Conservation (phyloP, 2,113 vertebrate genomes). For the Symphodus melops region DNA sequence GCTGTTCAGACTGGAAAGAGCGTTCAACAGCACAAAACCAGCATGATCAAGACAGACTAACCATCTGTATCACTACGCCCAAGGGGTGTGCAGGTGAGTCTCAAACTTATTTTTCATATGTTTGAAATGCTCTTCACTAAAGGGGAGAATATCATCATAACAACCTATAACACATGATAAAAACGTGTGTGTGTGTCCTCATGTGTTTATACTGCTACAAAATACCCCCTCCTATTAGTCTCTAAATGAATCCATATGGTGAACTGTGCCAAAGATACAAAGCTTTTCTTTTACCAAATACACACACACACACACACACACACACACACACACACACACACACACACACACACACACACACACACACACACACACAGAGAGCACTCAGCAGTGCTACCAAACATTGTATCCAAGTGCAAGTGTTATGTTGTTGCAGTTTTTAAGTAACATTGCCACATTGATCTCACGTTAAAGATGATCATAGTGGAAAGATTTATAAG, state of each 20-base stretch:
- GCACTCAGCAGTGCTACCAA: background rate
- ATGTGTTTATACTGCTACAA: constrained; percentile 41
- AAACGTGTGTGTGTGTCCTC: background rate
- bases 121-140: too few relatives aligned
- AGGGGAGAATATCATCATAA: too few relatives aligned
- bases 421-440: background rate
- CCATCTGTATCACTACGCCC: too few relatives aligned
- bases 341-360: too few relatives aligned
- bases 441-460: background rate
- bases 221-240: constrained; percentile 46
- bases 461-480: too few relatives aligned
- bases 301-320: constrained; percentile 7
- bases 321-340: constrained; percentile 3
- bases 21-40: too few relatives aligned
- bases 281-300: constrained; percentile 11
- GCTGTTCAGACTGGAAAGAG: too few relatives aligned
- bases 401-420: background rate
- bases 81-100: too few relatives aligned
- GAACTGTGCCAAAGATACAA: constrained; percentile 16
- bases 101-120: too few relatives aligned
- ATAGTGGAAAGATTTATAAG: background rate
- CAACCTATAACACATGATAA: too few relatives aligned
- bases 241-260: constrained; percentile 67
- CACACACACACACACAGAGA: background rate
- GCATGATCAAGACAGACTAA: too few relatives aligned